Evolutionary conservation across 53 echinoderm and acorn worm genomes (phyloP).

Genomic region (Mesocentrotus franciscanus): DNA sequence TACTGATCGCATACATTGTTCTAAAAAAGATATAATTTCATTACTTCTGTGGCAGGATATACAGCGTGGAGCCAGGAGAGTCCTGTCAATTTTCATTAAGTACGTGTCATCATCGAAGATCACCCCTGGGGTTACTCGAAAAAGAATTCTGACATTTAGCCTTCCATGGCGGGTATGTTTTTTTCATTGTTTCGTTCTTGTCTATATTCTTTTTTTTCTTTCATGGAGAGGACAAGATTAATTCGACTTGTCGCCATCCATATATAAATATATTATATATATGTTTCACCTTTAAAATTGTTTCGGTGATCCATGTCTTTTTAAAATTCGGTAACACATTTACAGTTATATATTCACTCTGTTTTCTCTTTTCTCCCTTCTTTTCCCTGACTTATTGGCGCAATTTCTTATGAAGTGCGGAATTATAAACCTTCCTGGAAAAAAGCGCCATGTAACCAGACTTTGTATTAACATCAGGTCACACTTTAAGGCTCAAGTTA

Average conservation of each 20-base stretch:
- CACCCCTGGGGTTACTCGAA: conserved; percentile 7
- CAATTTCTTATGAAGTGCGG: no score
- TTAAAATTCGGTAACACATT: neutral
- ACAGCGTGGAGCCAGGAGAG: neutral
- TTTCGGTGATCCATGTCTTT: neutral
- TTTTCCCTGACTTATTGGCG: neutral
- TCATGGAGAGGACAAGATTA: neutral
- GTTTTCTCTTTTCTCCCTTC: neutral
- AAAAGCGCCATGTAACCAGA: no score
- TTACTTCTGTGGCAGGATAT: conserved; percentile 21
- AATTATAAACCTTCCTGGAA: no score
- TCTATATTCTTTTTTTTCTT: neutral
- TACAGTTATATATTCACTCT: neutral
- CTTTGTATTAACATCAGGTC: no score
- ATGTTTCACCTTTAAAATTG: neutral
- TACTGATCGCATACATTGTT: conserved; percentile 17
- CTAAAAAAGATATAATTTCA: neutral
- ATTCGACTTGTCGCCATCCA: neutral
- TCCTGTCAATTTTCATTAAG: conserved; percentile 10
- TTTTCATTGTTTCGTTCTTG: neutral
- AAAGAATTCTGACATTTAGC: conserved; percentile 1
- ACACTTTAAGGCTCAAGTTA: no score
- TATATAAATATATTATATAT: neutral
- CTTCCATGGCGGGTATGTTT: neutral
- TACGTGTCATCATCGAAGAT: neutral